Conservation (phyloP, 2,888 invertebrate species). For the Eristalinus aeneus region DNA sequence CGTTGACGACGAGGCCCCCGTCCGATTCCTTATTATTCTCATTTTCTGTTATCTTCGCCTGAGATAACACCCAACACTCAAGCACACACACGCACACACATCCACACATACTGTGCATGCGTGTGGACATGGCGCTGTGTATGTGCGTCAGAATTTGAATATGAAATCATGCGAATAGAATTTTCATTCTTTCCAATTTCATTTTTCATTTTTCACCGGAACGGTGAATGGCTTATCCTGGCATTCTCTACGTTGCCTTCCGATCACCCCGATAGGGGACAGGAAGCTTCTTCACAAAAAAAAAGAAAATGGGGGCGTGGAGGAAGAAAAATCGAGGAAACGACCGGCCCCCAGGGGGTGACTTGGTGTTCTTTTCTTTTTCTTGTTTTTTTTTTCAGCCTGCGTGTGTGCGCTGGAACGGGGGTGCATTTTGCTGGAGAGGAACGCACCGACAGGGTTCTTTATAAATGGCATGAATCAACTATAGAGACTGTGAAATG, state of each 20-base stretch:
- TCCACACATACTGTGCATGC: neutral
- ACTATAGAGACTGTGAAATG: slow-evolving; percentile 37
- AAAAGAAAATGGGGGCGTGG: too few species aligned
- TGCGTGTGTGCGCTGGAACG: neutral
- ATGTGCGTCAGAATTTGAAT: slow-evolving; percentile 52
- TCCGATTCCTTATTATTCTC: slow-evolving; percentile 39
- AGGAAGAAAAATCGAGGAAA: slow-evolving; percentile 1
- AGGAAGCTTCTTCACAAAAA: neutral
- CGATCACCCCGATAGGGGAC: neutral
- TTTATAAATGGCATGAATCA: slow-evolving; percentile 51
- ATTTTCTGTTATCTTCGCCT: neutral
- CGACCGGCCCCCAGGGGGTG: neutral
- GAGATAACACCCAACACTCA: neutral
- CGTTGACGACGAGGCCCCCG: neutral
- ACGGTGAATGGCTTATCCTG: slow-evolving; percentile 15
- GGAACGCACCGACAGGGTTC: slow-evolving; percentile 4
- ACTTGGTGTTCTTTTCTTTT: neutral
- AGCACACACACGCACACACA: too few species aligned
- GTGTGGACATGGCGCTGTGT: neutral
- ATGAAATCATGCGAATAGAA: slow-evolving; percentile 64
- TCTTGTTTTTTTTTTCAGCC: neutral
- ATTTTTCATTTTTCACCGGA: neutral
- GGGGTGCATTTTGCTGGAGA: slow-evolving; percentile 12
- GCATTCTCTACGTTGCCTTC: slow-evolving; percentile 13
- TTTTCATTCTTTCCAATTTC: slow-evolving; percentile 54